Evolutionary conservation across 2,113 vertebrate species (phyloP).

Genomic region (Fregata magnificens): DNA sequence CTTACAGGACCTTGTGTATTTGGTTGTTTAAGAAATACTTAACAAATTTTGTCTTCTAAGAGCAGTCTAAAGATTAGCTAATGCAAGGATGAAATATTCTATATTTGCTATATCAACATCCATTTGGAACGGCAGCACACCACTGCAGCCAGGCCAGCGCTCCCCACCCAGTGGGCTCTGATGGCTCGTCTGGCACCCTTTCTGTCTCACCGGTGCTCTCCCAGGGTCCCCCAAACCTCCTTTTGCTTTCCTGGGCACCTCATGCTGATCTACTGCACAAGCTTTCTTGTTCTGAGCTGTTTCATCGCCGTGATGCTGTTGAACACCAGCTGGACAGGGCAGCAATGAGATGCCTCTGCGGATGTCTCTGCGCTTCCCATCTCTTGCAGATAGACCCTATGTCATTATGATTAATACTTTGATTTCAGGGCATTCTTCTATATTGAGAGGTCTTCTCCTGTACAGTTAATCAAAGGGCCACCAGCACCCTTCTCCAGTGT

Average conservation of each 20-base stretch:
- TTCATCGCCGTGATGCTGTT: background rate
- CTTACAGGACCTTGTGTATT: background rate
- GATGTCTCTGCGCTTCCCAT: background rate
- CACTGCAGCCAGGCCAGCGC: background rate
- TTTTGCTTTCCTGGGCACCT: background rate
- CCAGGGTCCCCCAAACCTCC: background rate
- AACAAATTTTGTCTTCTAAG: background rate
- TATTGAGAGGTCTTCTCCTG: background rate
- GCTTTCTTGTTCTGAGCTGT: background rate
- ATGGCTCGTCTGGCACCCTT: accelerated
- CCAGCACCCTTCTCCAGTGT: background rate
- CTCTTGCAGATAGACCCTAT: background rate
- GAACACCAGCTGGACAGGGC: background rate
- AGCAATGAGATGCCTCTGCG: background rate
- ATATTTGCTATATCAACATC: background rate
- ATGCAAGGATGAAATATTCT: background rate
- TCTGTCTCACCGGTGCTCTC: background rate
- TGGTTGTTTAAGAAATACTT: background rate
- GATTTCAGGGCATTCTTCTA: background rate
- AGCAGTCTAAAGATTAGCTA: background rate
- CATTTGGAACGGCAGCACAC: background rate
- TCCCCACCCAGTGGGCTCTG: background rate
- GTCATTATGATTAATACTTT: background rate
- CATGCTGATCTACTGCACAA: background rate
- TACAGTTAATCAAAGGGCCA: background rate